Evolutionary conservation across 2,113 vertebrate species (phyloP), one percentile per base, ranked within the genome.

Genomic region (Percina caprodes): DNA sequence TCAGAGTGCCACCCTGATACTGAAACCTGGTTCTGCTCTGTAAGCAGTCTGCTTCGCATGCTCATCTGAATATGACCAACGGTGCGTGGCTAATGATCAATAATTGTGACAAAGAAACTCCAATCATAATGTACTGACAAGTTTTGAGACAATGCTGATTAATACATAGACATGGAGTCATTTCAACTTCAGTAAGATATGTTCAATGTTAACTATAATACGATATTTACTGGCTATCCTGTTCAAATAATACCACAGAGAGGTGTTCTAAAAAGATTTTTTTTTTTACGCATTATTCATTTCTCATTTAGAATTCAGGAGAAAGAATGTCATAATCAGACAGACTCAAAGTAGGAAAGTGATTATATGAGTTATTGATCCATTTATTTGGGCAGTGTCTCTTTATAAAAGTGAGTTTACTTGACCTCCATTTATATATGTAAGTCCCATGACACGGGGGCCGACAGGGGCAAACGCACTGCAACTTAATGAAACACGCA

Each of bases 361-460:
- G 77, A 86, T 92, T 69, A 87, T 71, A 89, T 67, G 67, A 75
- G 48, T 62, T 84, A 89, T 88, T 86, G 87, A 91, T 91, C 45
- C 42, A 51, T 92, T 85, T 85, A 81, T 91, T 90, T 85, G 72
- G 82, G 69, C 48, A 61, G 78, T 16, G 42, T 84, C 69, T 87
- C 60, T 61, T 30, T 80, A 10, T 81, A 49, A 86, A 83, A 82
- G 69, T 80, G 73, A 89, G 42, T 52, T 66, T 80, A 86, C 80
- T 75, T 79, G 55, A 82, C 79, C 75, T 88, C 73, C 79, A 56
- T 89, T 85, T 88, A 65, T 77, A 67, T 77, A 67, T 82, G 23
- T 30, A 75, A 70, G 42, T 76, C 59, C 23, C 54, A 13, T 68
- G 68, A 39, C 10, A 39, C 39, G 39, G 39, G 9, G 39, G 39